phyloP scores from a whole-genome alignment of 2,888 invertebrate genomes.

The Brachyptera risi region DNA sequence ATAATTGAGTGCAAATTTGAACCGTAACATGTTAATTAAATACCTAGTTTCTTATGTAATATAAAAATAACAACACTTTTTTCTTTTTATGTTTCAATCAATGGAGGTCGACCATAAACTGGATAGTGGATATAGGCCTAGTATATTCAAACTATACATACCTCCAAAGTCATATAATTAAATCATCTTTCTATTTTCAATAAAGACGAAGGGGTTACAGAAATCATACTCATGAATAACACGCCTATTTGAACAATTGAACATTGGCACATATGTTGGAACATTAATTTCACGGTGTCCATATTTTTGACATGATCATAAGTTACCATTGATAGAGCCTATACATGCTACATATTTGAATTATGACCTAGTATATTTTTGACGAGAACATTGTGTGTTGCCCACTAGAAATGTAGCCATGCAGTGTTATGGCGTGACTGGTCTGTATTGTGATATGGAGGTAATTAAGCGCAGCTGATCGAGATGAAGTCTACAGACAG shows the following conservation, averaged over 20 bases:
- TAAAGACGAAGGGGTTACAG: background rate
- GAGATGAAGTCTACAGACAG: no score
- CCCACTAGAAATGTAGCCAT: background rate
- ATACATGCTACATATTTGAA: background rate
- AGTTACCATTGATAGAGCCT: background rate
- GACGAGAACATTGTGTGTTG: background rate
- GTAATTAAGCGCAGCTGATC: no score
- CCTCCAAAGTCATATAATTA: no score
- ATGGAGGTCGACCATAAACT: no score
- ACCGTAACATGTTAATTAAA: background rate
- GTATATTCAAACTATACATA: no score
- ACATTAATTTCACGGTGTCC: background rate
- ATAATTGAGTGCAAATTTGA: slow-evolving; percentile 1
- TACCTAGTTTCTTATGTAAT: no score
- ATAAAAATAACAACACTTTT: no score
- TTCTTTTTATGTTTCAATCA: no score
- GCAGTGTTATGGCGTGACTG: background rate
- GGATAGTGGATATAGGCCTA: no score
- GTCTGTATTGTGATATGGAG: no score
- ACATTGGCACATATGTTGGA: background rate
- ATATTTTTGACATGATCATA: background rate
- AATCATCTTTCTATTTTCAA: background rate
- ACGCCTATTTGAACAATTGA: background rate
- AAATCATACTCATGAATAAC: background rate
- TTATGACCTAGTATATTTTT: background rate